Percentiles rank a stretch among this genome's conserved stretches.
Conservation (phyloP, 2,113 vertebrate species). For the Sitta europaea region DNA sequence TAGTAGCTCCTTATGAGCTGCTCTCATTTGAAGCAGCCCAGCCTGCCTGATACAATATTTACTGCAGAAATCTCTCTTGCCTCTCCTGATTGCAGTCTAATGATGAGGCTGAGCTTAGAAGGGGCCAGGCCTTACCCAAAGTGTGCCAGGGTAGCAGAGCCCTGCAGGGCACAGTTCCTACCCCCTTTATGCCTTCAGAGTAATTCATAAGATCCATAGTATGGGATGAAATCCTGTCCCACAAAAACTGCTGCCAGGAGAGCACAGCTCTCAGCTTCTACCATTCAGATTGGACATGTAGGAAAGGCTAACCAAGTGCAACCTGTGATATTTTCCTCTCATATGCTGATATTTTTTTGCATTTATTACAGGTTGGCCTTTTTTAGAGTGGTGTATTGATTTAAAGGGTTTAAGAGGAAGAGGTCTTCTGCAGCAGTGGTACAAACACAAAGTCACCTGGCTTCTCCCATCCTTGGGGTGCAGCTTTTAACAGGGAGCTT, state of each 20-base stretch:
- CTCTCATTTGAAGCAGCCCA: conserved; percentile 15
- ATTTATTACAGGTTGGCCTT: neutral
- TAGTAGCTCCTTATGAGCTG: conserved; percentile 40
- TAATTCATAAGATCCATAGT: neutral
- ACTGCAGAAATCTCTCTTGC: neutral
- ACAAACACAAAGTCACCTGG: neutral
- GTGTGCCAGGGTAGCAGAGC: neutral
- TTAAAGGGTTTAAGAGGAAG: neutral
- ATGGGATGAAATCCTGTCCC: neutral
- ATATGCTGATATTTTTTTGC: neutral
- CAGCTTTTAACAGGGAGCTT: neutral
- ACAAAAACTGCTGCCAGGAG: neutral
- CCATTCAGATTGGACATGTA: neutral
- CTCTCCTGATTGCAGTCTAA: neutral
- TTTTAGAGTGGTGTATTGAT: neutral
- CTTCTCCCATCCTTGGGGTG: neutral
- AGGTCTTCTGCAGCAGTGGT: neutral
- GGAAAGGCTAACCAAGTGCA: neutral
- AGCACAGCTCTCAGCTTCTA: neutral
- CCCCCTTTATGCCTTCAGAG: neutral
- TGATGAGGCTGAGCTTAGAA: neutral
- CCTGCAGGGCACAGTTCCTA: neutral
- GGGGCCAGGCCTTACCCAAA: neutral
- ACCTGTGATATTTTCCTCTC: neutral
- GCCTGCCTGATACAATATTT: conserved; percentile 2